These are phyloP conservation scores for Petrolisthes manimaculis DNA, from an alignment of 2,888 invertebrate species.

Conservation along the genomic window DNA sequence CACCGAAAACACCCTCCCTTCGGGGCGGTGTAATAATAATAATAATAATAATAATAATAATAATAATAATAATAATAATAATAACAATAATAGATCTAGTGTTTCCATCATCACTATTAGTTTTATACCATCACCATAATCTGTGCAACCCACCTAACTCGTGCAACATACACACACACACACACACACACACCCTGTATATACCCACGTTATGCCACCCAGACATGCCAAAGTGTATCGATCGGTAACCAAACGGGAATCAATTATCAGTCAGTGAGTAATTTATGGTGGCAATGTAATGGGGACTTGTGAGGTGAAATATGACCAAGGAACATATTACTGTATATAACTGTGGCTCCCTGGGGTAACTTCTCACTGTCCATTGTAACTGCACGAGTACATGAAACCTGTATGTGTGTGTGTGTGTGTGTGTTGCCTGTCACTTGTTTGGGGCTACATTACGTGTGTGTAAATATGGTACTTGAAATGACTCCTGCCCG, in stretches of 20 bases:
- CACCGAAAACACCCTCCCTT: too few species aligned
- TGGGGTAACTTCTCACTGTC: constrained; percentile 2
- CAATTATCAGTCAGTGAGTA: constrained; percentile 36
- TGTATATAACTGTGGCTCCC: constrained; percentile 18
- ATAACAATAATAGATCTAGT: too few species aligned
- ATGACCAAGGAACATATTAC: too few species aligned
- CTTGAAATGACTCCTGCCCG: too few species aligned
- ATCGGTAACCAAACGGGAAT: constrained; percentile 18
- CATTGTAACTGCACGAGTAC: constrained; percentile 17
- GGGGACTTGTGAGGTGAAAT: constrained; percentile 12
- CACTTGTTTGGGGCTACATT: constrained; percentile 9
- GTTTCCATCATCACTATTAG: too few species aligned
- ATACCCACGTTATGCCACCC: constrained; percentile 13
- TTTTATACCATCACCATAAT: too few species aligned
- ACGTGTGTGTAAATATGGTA: too few species aligned
- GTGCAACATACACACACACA: too few species aligned
- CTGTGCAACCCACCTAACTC: too few species aligned
- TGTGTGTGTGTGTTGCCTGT: neutral
- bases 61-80: too few species aligned
- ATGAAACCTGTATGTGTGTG: neutral
- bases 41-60: too few species aligned
- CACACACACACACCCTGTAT: neutral
- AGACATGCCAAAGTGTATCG: constrained; percentile 30
- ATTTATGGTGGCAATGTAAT: constrained; percentile 10
- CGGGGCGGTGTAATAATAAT: too few species aligned